phyloP scores from a whole-genome alignment of 2,113 vertebrate species.

The Rhegmatorhina hoffmannsi region DNA sequence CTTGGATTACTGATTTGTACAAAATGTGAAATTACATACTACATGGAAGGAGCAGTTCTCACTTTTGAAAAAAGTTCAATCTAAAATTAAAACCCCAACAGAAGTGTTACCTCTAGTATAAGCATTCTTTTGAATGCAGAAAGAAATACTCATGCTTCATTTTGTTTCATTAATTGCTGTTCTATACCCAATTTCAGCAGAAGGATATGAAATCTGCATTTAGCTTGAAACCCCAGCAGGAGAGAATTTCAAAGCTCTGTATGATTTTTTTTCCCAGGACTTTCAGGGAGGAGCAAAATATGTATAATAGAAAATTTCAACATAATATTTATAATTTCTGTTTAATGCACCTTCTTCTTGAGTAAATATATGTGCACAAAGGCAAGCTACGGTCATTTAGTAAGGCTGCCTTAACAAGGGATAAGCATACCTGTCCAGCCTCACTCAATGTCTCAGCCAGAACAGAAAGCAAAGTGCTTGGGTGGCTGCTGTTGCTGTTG shows the following conservation, averaged over 20 bases:
- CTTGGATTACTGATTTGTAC: neutral
- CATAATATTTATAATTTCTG: neutral
- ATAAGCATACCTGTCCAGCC: neutral
- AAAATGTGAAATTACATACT: neutral
- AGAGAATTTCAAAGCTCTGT: neutral
- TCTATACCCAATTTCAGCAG: slow-evolving; percentile 42
- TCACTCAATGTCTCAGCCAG: neutral
- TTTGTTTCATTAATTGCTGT: neutral
- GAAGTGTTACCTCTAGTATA: neutral
- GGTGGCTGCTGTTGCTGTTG: neutral
- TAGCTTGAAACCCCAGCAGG: neutral
- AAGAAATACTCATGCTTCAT: neutral
- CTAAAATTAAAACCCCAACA: neutral
- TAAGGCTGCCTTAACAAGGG: neutral
- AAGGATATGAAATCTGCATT: slow-evolving; percentile 20
- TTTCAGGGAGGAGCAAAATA: neutral
- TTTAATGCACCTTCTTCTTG: neutral
- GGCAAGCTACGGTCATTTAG: neutral
- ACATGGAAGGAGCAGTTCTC: neutral
- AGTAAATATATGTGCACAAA: neutral
- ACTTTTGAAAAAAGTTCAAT: neutral
- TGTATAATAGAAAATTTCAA: neutral
- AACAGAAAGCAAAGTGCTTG: neutral
- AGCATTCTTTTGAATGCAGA: neutral
- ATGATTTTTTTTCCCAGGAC: neutral